phyloP scores from a whole-genome alignment of 2,888 invertebrate species.

The Aphidius colemani region DNA sequence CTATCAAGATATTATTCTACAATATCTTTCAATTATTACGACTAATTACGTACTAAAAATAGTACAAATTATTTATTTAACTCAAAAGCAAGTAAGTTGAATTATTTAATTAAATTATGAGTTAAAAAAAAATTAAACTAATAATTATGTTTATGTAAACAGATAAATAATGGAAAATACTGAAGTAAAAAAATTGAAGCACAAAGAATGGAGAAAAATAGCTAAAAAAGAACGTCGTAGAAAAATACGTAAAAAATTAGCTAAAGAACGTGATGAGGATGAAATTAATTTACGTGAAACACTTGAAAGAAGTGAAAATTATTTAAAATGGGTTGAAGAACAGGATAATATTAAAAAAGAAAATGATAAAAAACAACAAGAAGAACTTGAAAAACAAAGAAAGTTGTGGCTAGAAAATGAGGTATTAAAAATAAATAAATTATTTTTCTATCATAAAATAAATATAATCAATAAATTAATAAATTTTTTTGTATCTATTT shows the following conservation, averaged over 20 bases:
- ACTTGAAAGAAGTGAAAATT: constrained; percentile 51
- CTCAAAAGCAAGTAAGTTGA: background rate
- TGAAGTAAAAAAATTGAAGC: constrained; percentile 57
- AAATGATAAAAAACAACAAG: constrained; percentile 64
- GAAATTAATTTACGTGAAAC: constrained; percentile 65
- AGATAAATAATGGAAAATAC: constrained; percentile 10
- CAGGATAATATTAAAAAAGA: constrained; percentile 64
- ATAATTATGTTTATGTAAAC: background rate
- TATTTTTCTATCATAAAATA: background rate
- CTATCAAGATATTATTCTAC: too few species aligned
- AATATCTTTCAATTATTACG: too few species aligned
- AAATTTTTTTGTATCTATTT: background rate
- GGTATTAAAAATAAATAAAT: constrained; percentile 42
- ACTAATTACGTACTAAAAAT: too few species aligned
- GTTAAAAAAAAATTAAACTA: background rate
- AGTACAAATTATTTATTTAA: too few species aligned
- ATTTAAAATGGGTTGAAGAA: constrained; percentile 63
- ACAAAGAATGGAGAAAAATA: constrained; percentile 74
- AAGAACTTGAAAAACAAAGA: constrained; percentile 65
- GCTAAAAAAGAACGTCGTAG: constrained; percentile 76
- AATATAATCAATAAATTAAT: constrained; percentile 15
- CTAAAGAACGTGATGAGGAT: constrained; percentile 65
- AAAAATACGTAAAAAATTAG: constrained; percentile 66
- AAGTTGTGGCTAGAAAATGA: constrained; percentile 73
- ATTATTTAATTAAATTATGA: background rate